phyloP scores from a whole-genome alignment of 2,113 vertebrate species.

The Struthio camelus region DNA sequence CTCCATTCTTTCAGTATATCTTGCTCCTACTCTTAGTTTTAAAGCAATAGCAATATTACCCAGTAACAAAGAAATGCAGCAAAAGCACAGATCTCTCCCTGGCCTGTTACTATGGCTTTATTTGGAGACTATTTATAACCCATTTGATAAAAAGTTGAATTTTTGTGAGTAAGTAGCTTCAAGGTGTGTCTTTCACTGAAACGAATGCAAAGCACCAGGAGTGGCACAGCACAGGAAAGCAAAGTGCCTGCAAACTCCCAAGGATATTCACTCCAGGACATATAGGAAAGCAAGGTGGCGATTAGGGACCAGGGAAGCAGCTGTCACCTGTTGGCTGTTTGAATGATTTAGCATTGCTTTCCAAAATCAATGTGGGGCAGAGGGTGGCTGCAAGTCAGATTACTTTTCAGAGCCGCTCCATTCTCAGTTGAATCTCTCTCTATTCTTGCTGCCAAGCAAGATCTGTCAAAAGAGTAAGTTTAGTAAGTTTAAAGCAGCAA shows the following conservation, averaged over 20 bases:
- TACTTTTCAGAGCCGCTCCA: not conserved
- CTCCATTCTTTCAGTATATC: not conserved
- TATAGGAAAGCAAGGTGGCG: not conserved
- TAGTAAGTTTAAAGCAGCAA: not conserved
- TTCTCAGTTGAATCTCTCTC: not conserved
- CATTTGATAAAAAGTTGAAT: not conserved
- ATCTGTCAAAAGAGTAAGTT: not conserved
- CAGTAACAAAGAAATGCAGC: not conserved
- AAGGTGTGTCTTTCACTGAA: not conserved
- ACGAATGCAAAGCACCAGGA: not conserved
- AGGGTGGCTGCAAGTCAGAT: not conserved
- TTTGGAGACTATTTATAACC: not conserved
- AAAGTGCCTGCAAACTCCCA: not conserved
- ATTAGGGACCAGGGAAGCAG: not conserved
- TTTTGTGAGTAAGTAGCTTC: fast-evolving
- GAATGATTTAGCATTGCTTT: not conserved
- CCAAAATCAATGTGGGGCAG: not conserved
- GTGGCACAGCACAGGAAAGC: not conserved
- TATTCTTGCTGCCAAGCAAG: not conserved
- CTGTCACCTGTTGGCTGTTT: not conserved
- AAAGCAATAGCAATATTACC: not conserved
- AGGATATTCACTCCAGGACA: not conserved
- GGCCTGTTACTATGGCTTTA: not conserved
- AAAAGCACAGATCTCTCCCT: not conserved
- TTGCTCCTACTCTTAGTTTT: conserved; percentile 28